Evolutionary conservation across 2,797 vertebrate species (phyloP).

Genomic region (Agapornis canus): DNA sequence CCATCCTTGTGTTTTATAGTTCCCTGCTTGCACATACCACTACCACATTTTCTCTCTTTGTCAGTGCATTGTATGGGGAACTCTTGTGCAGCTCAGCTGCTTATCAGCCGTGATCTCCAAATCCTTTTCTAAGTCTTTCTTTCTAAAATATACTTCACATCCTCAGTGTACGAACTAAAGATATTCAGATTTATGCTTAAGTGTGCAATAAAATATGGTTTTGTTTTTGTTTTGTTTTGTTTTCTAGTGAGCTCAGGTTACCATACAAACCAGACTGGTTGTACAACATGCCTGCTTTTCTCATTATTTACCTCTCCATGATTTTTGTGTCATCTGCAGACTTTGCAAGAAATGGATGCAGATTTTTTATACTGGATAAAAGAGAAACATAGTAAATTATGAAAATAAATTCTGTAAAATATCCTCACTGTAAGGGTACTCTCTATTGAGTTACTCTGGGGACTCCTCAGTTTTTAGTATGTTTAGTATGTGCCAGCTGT

Average conservation of each 20-base stretch:
- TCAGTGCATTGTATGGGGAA: not conserved
- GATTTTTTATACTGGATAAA: not conserved
- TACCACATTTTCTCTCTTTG: not conserved
- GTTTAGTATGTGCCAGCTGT: not conserved
- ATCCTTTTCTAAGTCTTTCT: not conserved
- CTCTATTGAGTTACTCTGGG: not conserved
- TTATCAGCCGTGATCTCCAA: not conserved
- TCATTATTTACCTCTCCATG: slow-evolving; percentile 20
- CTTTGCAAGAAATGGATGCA: not conserved
- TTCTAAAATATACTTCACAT: not conserved
- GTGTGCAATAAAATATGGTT: not conserved
- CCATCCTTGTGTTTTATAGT: not conserved
- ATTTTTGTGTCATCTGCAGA: slow-evolving; percentile 17
- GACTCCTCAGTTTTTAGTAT: not conserved
- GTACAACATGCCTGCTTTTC: slow-evolving; percentile 34
- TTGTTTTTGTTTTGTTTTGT: not conserved
- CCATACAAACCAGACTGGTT: not conserved
- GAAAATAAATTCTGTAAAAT: not conserved
- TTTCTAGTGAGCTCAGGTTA: not conserved
- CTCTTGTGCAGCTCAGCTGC: not conserved
- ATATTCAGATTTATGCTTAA: slow-evolving; percentile 2
- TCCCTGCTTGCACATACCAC: not conserved
- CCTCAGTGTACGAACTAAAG: not conserved
- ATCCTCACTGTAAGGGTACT: not conserved
- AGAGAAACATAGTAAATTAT: slow-evolving; percentile 2